These are phyloP conservation scores for Carposina sasakii DNA, from an alignment of 1,140 invertebrate species.

Conservation along the genomic window DNA sequence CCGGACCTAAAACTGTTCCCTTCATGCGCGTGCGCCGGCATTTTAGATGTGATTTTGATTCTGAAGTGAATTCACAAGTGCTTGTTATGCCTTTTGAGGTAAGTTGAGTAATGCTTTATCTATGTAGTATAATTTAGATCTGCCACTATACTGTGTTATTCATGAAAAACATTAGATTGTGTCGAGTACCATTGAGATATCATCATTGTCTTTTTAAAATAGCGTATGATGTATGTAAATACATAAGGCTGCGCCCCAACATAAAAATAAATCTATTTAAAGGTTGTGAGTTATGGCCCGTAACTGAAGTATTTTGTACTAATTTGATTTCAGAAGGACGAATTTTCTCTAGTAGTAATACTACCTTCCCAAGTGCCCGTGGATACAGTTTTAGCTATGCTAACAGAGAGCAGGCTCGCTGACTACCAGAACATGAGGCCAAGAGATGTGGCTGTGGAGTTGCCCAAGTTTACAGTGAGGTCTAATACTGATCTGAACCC, in stretches of 20 bases:
- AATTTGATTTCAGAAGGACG: slow-evolving; percentile 37
- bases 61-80: slow-evolving; percentile 32
- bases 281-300: too few relatives aligned
- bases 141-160: too few relatives aligned
- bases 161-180: too few relatives aligned
- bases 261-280: too few relatives aligned
- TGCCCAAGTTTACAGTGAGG: slow-evolving; percentile 80
- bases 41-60: slow-evolving; percentile 43
- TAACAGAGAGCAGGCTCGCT: slow-evolving; percentile 68
- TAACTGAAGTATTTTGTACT: too few relatives aligned
- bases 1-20: slow-evolving; percentile 24
- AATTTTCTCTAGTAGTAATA: slow-evolving; percentile 49
- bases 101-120: too few relatives aligned
- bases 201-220: too few relatives aligned
- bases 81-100: slow-evolving; percentile 80
- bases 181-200: too few relatives aligned
- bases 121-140: too few relatives aligned
- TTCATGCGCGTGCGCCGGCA: slow-evolving; percentile 48
- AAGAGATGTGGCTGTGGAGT: slow-evolving; percentile 71
- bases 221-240: too few relatives aligned
- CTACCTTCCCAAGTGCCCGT: slow-evolving; percentile 46
- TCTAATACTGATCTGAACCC: slow-evolving; percentile 72
- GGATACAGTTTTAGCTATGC: slow-evolving; percentile 40
- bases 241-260: too few relatives aligned
- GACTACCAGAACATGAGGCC: slow-evolving; percentile 63